Evolutionary conservation across 2,888 invertebrate genomes (phyloP).

Genomic region (Drosophila histrio): DNA sequence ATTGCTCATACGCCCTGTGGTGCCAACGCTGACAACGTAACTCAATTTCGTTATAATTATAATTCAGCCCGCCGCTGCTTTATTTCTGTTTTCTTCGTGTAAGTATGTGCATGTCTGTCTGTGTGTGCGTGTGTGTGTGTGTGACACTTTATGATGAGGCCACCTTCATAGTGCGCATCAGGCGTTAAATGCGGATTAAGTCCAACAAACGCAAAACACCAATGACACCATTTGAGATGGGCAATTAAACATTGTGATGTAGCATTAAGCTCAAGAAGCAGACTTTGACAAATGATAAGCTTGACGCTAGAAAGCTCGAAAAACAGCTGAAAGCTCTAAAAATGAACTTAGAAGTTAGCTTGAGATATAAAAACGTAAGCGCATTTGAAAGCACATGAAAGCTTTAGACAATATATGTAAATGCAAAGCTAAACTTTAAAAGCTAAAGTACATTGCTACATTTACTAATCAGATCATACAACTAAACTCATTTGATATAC

Average conservation of each 20-base stretch:
- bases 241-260: conserved; percentile 12
- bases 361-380: not conserved
- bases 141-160: conserved; percentile 34
- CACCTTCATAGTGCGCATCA: conserved; percentile 44
- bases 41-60: conserved; percentile 75
- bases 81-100: conserved; percentile 30
- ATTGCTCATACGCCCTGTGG: conserved; percentile 53
- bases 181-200: conserved; percentile 53
- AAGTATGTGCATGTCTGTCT: not conserved
- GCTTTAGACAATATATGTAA: not conserved
- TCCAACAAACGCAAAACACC: conserved; percentile 10
- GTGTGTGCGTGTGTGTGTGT: conserved; percentile 3
- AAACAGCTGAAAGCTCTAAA: not conserved
- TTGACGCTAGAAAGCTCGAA: not conserved
- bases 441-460: too few relatives aligned
- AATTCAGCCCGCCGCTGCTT: conserved; percentile 66
- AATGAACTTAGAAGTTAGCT: not conserved
- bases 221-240: conserved; percentile 58
- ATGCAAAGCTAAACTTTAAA: not conserved
- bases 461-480: too few relatives aligned
- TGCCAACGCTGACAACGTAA: conserved; percentile 63
- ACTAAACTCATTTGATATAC: too few relatives aligned
- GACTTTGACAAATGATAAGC: not conserved
- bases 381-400: conserved; percentile 1
- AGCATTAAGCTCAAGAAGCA: not conserved